A percentile compares a stretch with the other conserved stretches of the same genome.
These are phyloP conservation scores for Lepilemur septentrionalis DNA, from an alignment of 2,797 vertebrate genomes.

Conservation along the genomic window DNA sequence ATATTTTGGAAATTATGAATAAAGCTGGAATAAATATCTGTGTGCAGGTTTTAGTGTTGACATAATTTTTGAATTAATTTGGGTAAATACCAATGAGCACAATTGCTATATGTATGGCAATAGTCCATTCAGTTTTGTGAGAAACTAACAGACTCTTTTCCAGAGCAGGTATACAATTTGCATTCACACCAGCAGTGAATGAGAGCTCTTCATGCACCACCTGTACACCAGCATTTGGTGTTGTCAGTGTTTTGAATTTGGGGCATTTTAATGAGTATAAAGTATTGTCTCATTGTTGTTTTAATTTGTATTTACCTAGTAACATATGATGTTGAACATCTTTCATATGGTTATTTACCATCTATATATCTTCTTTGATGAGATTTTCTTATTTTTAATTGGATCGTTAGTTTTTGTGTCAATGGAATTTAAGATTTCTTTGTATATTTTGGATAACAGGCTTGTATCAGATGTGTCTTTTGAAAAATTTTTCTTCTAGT, in stretches of 20 bases:
- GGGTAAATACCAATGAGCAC: background rate
- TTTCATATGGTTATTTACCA: background rate
- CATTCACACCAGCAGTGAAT: background rate
- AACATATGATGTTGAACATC: background rate
- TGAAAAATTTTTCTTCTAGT: background rate
- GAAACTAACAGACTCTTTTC: background rate
- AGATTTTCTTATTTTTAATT: background rate
- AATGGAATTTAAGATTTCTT: background rate
- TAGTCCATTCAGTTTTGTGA: background rate
- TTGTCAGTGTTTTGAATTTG: background rate
- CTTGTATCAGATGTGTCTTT: background rate
- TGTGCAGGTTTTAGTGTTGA: background rate
- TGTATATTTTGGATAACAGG: background rate
- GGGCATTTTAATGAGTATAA: background rate
- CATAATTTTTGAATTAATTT: background rate
- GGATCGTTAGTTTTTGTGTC: background rate
- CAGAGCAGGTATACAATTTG: background rate
- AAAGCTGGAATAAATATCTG: background rate
- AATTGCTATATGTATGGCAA: background rate
- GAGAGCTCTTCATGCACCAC: background rate
- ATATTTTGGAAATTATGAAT: background rate
- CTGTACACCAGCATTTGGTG: background rate
- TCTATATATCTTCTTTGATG: background rate
- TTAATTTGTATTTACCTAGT: background rate
- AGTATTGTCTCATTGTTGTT: background rate